These are phyloP conservation scores for Malurus melanocephalus DNA, from an alignment of 2,113 vertebrate species.

Conservation along the genomic window DNA sequence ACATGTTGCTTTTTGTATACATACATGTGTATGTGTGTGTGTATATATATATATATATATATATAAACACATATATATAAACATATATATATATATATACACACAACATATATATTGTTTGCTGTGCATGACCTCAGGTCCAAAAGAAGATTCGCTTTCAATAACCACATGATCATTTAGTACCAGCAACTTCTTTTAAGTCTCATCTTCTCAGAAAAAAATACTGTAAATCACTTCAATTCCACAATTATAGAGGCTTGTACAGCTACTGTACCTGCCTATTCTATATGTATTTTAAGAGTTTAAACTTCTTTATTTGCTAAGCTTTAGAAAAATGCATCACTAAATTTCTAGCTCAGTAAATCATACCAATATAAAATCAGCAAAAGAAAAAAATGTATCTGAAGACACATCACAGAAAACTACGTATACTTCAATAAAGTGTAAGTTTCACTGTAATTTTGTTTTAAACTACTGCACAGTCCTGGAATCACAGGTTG, in stretches of 20 bases:
- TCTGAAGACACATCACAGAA: neutral
- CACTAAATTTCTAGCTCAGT: neutral
- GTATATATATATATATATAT: too few relatives aligned
- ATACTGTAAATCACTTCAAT: neutral
- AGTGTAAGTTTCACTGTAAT: neutral
- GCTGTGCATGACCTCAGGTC: neutral
- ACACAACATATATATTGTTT: neutral
- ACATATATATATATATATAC: too few relatives aligned
- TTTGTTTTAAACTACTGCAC: neutral
- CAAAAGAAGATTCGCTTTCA: neutral
- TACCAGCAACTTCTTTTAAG: neutral
- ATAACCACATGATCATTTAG: neutral
- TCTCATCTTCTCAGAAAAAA: neutral
- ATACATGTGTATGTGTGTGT: too few relatives aligned
- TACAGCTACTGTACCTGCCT: neutral
- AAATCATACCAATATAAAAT: neutral
- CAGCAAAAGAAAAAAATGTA: neutral
- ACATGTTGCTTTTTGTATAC: too few relatives aligned
- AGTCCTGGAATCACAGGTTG: neutral
- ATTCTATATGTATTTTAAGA: neutral
- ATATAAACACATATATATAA: too few relatives aligned
- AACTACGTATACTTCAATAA: neutral
- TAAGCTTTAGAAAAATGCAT: neutral
- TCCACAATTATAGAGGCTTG: neutral
- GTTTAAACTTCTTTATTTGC: neutral